Evolutionary conservation across 37 sponge, comb jelly and placozoan species (phyloP).

Genomic region (Theonella swinhoei): DNA sequence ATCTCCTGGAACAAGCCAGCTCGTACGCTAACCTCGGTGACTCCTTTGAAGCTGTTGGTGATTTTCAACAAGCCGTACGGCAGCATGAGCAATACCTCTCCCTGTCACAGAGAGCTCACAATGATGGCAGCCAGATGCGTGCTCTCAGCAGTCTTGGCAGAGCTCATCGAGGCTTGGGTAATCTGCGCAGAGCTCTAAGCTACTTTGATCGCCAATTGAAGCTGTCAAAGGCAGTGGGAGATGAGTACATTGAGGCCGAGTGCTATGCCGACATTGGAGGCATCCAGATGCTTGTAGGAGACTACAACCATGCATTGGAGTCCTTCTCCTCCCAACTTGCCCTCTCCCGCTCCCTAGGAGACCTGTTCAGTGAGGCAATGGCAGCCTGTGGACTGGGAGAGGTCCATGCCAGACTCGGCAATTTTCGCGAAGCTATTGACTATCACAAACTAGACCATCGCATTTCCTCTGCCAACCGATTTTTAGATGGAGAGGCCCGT

Average conservation of each 20-base stretch:
- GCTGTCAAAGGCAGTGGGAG: conserved; percentile 49
- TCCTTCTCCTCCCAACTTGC: conserved; percentile 72
- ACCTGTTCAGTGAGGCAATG: conserved; percentile 68
- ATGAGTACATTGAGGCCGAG: conserved; percentile 76
- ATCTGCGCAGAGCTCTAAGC: conserved; percentile 59
- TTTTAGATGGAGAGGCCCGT: conserved; percentile 69
- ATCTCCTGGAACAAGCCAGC: conserved; percentile 69
- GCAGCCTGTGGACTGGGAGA: conserved; percentile 87
- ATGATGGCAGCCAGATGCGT: conserved; percentile 54
- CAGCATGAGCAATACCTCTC: conserved; percentile 74
- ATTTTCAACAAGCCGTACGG: conserved; percentile 63
- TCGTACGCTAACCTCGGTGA: conserved; percentile 92
- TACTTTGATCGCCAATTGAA: conserved; percentile 79
- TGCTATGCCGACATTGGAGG: conserved; percentile 90
- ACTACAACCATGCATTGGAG: conserved; percentile 70
- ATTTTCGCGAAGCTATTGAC: conserved; percentile 74
- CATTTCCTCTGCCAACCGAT: conserved; percentile 50
- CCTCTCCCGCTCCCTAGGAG: conserved; percentile 62
- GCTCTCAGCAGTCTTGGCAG: conserved; percentile 84
- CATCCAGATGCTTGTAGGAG: conserved; percentile 73
- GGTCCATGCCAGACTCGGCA: conserved; percentile 76
- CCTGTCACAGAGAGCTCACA: conserved; percentile 43
- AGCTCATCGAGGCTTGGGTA: conserved; percentile 77
- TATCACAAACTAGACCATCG: conserved; percentile 76
- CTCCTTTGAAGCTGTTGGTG: conserved; percentile 78